These are phyloP conservation scores for Lichenostomus cassidix DNA, from an alignment of 2,113 vertebrate species.

Conservation along the genomic window DNA sequence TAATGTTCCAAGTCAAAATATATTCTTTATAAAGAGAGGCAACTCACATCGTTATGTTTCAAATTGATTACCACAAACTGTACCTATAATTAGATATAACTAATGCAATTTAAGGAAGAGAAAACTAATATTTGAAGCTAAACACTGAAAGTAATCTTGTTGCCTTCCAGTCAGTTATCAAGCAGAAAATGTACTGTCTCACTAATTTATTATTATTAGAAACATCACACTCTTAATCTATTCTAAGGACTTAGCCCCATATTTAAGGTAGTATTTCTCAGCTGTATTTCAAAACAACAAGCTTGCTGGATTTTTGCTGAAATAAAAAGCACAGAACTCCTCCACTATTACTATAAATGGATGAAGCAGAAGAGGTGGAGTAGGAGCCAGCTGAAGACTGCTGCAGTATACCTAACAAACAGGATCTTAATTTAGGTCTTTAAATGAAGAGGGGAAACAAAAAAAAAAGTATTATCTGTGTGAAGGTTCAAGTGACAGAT, in stretches of 20 bases:
- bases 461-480: background rate
- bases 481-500: background rate
- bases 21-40: slow-evolving; percentile 25
- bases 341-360: background rate
- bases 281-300: background rate
- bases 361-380: background rate
- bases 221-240: slow-evolving; percentile 19
- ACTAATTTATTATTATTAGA: slow-evolving; percentile 20
- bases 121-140: slow-evolving; percentile 49
- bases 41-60: slow-evolving; percentile 9
- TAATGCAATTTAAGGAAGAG: slow-evolving; percentile 35
- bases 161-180: slow-evolving; percentile 39
- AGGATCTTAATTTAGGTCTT: background rate
- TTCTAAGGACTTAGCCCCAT: background rate
- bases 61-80: slow-evolving; percentile 52
- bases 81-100: slow-evolving; percentile 57
- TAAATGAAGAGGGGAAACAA: no score
- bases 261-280: background rate
- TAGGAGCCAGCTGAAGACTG: background rate
- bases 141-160: slow-evolving; percentile 38
- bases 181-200: slow-evolving; percentile 12
- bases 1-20: slow-evolving; percentile 35
- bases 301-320: background rate
- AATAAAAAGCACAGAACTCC: background rate
- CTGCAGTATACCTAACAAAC: background rate